These are phyloP conservation scores for Ariopsis seemanni DNA, from an alignment of 2,113 vertebrate genomes.

Conservation along the genomic window DNA sequence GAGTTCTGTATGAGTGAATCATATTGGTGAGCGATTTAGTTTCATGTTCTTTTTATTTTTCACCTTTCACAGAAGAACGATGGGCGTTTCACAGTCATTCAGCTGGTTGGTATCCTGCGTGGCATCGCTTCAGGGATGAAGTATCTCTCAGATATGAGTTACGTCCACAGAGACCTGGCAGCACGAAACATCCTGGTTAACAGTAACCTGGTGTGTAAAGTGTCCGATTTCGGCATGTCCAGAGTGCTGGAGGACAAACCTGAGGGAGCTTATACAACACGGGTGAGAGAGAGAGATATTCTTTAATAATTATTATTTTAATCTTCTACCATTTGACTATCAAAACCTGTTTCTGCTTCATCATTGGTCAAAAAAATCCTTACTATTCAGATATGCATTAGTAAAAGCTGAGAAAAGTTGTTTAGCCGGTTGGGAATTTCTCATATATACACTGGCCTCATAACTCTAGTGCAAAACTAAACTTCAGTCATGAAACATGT, in stretches of 20 bases:
- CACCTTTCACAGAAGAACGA: slow-evolving; percentile 86
- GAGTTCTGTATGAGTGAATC: not conserved
- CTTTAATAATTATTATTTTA: not conserved
- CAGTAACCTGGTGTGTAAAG: slow-evolving; percentile 98
- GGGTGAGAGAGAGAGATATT: slow-evolving; percentile 72
- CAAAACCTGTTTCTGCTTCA: not conserved
- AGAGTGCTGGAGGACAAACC: slow-evolving; percentile 94
- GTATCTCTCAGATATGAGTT: slow-evolving; percentile 98
- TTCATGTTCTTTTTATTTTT: not conserved
- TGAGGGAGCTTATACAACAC: slow-evolving; percentile 93
- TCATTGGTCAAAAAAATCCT: not conserved
- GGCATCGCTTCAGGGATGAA: slow-evolving; percentile 98
- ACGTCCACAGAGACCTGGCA: slow-evolving; percentile 93
- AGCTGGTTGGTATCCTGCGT: slow-evolving; percentile 94
- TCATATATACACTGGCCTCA: slow-evolving; percentile 2
- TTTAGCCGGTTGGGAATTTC: not conserved
- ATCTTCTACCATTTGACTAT: not conserved
- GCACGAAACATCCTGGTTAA: slow-evolving; percentile 96
- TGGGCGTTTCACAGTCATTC: slow-evolving; percentile 94
- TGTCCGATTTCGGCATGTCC: slow-evolving; percentile 98
- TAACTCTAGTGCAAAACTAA: slow-evolving; percentile 14
- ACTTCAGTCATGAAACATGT: not conserved
- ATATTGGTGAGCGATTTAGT: not conserved
- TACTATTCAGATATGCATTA: not conserved
- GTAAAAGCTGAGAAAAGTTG: not conserved